Conservation (phyloP, 2,113 vertebrate species). For the Nycticebus coucang region DNA sequence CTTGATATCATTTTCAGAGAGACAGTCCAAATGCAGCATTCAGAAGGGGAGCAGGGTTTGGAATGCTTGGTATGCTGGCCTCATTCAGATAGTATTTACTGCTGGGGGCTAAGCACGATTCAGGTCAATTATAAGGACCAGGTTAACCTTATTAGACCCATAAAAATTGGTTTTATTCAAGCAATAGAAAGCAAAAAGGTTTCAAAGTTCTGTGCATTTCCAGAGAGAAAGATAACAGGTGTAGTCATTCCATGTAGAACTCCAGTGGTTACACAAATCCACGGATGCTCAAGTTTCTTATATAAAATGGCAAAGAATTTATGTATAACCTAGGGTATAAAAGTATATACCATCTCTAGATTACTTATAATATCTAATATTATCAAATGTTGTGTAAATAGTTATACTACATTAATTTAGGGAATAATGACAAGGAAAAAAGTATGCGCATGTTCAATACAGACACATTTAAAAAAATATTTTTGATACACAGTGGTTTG, state of each 20-base stretch:
- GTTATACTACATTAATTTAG: background rate
- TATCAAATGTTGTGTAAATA: background rate
- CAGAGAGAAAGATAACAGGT: background rate
- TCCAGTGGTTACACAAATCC: background rate
- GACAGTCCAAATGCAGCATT: background rate
- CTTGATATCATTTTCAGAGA: conserved; percentile 72
- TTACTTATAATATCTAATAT: background rate
- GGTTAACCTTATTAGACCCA: background rate
- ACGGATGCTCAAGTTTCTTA: background rate
- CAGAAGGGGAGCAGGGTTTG: background rate
- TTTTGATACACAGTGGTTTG: background rate
- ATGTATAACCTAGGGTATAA: background rate
- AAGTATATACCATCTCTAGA: background rate
- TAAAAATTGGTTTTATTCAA: conserved; percentile 13
- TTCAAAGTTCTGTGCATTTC: conserved; percentile 37
- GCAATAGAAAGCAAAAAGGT: conserved; percentile 5
- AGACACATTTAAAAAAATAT: background rate
- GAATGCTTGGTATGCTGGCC: conserved; percentile 51
- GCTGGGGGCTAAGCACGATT: background rate
- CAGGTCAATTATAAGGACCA: background rate
- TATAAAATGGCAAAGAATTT: background rate
- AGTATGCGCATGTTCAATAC: background rate
- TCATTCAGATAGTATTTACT: background rate
- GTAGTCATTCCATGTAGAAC: background rate
- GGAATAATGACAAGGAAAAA: background rate